phyloP scores from a whole-genome alignment of 2,888 invertebrate genomes.

The Platypus cylindrus region DNA sequence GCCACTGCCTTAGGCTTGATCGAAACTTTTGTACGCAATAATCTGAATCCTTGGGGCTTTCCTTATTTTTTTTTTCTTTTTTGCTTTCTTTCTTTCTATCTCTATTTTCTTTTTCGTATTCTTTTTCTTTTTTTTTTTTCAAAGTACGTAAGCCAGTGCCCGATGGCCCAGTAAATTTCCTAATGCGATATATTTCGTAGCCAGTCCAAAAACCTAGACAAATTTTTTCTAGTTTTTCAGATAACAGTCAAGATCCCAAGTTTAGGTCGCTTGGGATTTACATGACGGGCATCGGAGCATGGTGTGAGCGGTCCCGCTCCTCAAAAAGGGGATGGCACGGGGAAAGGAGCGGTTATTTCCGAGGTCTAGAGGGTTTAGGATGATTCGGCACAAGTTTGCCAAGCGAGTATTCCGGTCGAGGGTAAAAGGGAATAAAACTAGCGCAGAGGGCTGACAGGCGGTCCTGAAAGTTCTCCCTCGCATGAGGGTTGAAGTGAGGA shows the following conservation, averaged over 20 bases:
- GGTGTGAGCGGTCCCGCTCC: conserved; percentile 17
- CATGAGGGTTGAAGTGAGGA: conserved; percentile 15
- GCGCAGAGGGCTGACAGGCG: conserved; percentile 20
- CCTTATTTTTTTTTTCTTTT: too few relatives aligned
- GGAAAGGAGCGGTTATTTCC: conserved; percentile 29
- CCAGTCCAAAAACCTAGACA: conserved; percentile 1
- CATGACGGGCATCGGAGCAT: conserved; percentile 11
- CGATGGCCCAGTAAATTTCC: too few relatives aligned
- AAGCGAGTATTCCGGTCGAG: conserved; percentile 29
- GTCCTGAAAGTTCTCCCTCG: conserved; percentile 15
- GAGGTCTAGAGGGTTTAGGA: conserved; percentile 34
- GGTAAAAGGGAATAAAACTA: conserved; percentile 32
- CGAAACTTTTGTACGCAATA: too few relatives aligned
- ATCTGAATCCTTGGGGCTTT: too few relatives aligned
- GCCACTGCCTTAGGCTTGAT: too few relatives aligned
- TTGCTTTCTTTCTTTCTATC: too few relatives aligned
- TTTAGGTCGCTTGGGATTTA: conserved; percentile 6
- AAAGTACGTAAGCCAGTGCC: too few relatives aligned
- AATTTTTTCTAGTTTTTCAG: conserved; percentile 5
- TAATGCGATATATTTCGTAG: too few relatives aligned
- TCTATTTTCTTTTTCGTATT: too few relatives aligned
- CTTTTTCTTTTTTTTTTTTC: too few relatives aligned
- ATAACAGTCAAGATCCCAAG: conserved; percentile 14
- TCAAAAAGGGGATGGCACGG: conserved; percentile 16
- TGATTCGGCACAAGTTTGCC: conserved; percentile 36